Percentiles rank a stretch among this genome's conserved stretches.
Evolutionary conservation across 2,888 invertebrate species (phyloP).

Genomic region (Chalcis sispes): DNA sequence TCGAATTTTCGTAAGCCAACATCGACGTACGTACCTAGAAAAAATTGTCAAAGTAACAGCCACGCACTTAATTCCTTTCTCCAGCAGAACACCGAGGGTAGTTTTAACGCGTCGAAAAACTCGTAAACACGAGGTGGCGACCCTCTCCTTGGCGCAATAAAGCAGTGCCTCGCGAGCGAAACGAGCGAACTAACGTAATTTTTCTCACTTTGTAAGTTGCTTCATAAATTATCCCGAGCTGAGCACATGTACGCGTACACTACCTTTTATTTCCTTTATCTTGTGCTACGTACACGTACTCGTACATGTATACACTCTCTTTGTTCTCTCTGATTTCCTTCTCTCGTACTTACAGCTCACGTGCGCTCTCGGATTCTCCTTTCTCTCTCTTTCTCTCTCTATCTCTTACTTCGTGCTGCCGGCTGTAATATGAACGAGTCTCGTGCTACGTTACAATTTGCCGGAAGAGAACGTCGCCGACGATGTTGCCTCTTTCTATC

Average conservation of each 20-base stretch:
- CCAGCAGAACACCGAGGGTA: background rate
- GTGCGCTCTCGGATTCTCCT: background rate
- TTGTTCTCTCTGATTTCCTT: conserved; percentile 32
- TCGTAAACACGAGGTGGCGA: conserved; percentile 37
- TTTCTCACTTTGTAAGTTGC: conserved; percentile 74
- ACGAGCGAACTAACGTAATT: conserved; percentile 69
- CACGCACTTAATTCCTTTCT: background rate
- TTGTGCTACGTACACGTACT: no score
- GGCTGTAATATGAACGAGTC: conserved; percentile 57
- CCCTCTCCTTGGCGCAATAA: conserved; percentile 62
- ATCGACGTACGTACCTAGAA: background rate
- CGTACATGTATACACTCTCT: no score
- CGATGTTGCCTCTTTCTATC: background rate
- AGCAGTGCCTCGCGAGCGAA: conserved; percentile 63
- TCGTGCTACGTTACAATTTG: conserved; percentile 66
- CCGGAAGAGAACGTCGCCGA: conserved; percentile 29
- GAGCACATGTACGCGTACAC: conserved; percentile 49
- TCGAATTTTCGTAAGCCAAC: background rate
- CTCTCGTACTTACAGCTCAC: conserved; percentile 54
- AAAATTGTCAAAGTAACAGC: conserved; percentile 2
- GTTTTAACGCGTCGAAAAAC: no score
- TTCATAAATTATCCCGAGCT: conserved; percentile 71
- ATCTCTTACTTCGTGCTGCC: background rate
- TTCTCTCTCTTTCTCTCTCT: no score
- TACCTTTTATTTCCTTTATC: conserved; percentile 23